These are phyloP conservation scores for Neoscelio sp. DNA, from an alignment of 2,888 invertebrate species.

Conservation along the genomic window DNA sequence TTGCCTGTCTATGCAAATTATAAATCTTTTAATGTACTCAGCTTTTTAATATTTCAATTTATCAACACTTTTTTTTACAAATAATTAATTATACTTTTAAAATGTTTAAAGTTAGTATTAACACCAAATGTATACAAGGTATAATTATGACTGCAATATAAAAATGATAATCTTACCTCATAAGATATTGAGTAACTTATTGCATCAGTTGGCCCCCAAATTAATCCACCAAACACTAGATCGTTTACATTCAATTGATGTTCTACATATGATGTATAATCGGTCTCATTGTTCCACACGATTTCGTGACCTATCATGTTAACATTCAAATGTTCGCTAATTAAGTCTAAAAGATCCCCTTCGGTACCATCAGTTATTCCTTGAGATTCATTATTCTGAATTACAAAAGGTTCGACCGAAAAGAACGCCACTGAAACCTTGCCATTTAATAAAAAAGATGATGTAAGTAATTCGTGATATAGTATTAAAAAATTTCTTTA, in stretches of 20 bases:
- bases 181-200: constrained; percentile 57
- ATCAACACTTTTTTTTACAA: too few relatives aligned
- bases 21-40: too few relatives aligned
- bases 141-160: too few relatives aligned
- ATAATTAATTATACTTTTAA: too few relatives aligned
- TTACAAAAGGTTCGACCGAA: constrained; percentile 51
- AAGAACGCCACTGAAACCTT: constrained; percentile 54
- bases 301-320: constrained; percentile 43
- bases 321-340: constrained; percentile 40
- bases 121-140: too few relatives aligned
- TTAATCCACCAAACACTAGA: constrained; percentile 53
- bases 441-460: neutral
- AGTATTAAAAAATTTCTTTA: too few relatives aligned
- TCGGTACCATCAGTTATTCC: constrained; percentile 57
- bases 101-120: too few relatives aligned
- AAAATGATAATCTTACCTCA: too few relatives aligned
- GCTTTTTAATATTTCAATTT: too few relatives aligned
- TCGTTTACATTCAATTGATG: constrained; percentile 28
- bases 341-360: constrained; percentile 53
- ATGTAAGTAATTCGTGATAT: too few relatives aligned
- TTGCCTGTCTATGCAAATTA: too few relatives aligned
- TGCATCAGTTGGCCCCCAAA: constrained; percentile 48
- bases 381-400: constrained; percentile 22
- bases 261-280: constrained; percentile 2
- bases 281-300: constrained; percentile 34